Base-by-base conservation (phyloP, 2,888 invertebrate genomes). In the Halocaridina rubra region DNA sequence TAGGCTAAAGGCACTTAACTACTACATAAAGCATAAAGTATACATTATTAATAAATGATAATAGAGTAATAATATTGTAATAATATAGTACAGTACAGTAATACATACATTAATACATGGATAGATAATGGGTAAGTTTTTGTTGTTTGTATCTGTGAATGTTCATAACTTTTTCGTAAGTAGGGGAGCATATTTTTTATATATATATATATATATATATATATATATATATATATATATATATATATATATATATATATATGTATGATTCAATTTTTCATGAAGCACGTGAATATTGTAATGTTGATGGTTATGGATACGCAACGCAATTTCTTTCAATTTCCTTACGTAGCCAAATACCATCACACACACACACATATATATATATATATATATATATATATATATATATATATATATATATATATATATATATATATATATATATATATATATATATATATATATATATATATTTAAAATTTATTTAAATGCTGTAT, bases 241-340 rank as follows among this genome's bases (percentile, higher is more conserved):
- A 10, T 71, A 8, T 71, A 10, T 71, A 22, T 16, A 22, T 7
- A 16, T 27, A 24, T 57, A 78, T 86, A 33, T 10, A 57, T 8
- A 71, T 76, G 16, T 59, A 80, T 64, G 27, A 61, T 74, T 57
- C 29, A 16, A 27, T 46, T 64, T 33, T 22, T 29, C 13, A 59
- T 24, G 2, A 59, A 90, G 86, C 89, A 86, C 88, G 92, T 92
- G 86, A 91, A 94, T 94, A 93, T 94, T 89, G 91, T 91, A 88
- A 7, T n/a, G 29, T 64, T 64, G 64, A 29, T 64, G 64, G 13
- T 64, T 64, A 64, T 64, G 24, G 7, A 64, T 24, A 8, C 24
- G 13, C 64, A 64, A 29, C 64, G 29, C 24, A 29, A 64, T 19
- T 8, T 24, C 24, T 19, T 64, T 64, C 64, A 19, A 29, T 64